Evolutionary conservation across 1,140 invertebrate species (phyloP), one percentile per base, ranked within the genome.

Genomic region (Pteromalus puparum): DNA sequence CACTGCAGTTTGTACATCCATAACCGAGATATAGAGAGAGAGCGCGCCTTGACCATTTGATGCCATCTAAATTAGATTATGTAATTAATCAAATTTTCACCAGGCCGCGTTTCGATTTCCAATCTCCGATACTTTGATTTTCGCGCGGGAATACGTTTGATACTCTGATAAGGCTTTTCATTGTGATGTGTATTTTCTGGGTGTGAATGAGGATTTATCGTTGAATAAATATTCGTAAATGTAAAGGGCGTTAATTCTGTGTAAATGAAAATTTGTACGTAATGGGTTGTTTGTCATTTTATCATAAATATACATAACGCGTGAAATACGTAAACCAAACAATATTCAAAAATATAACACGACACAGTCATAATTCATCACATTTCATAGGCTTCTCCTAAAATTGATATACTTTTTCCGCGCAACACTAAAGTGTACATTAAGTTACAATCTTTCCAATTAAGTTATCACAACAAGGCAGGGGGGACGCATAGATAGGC

Each of bases 31-130:
- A 53, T 9, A 53, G 30, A 42, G 38, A 42, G 38, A 42, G 38
- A 42, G 1, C 10, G 10, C 7, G 38, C 13, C 48, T 61, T 78
- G 76, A 61, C 76, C 53, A 78, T 78, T 67, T 21, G 48, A 65
- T 65, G 53, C 76, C 30, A 30, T 65, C 9, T 38, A 38, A 78
- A 78, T 78, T 34, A 78, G 13, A 65, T 78, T 78, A 1, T 46
- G 28, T 65, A 65, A 65, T 78, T 67, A 78, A 42, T 75, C n/a
- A 75, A 75, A 48, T 75, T 48, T 48, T 75, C 72, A 18, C 34
- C 42, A 65, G 21, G 10, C n/a, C 28, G n/a, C 10, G 46, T 77
- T 48, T 77, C 4, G 24, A 53, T 77, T 46, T 53, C 48, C 74
- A 76, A 76, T 76, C 48, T 46, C 18, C 42, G 7, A 21, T 76